These are phyloP conservation scores for Athripsodes cinereus DNA, from an alignment of 2,888 invertebrate species.

Conservation along the genomic window DNA sequence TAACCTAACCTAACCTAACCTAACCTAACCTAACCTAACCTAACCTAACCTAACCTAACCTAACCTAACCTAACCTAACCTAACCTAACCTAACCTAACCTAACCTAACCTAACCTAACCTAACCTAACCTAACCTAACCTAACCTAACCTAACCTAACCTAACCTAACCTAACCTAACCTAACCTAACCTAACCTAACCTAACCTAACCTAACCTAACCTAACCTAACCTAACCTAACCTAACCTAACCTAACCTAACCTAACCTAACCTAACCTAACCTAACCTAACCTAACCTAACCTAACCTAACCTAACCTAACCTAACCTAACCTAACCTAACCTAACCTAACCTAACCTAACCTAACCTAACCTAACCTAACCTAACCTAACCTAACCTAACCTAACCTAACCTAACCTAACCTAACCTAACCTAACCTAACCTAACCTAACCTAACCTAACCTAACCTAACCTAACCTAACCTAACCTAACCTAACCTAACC, in stretches of 20 bases:
- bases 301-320: slow-evolving; percentile 10
- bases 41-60: neutral
- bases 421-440: no score
- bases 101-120: neutral
- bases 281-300: slow-evolving; percentile 8
- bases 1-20: neutral
- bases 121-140: neutral
- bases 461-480: no score
- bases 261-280: slow-evolving; percentile 7
- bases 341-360: no score
- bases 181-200: slow-evolving; percentile 3
- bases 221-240: slow-evolving; percentile 5
- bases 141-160: neutral
- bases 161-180: neutral
- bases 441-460: no score
- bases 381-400: no score
- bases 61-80: neutral
- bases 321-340: slow-evolving; percentile 6
- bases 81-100: neutral
- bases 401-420: no score
- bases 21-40: neutral
- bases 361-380: no score
- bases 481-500: no score
- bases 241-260: slow-evolving; percentile 3
- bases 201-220: slow-evolving; percentile 5